Evolutionary conservation across 2,888 invertebrate species (phyloP).

Genomic region (Philopedon plagiatum): DNA sequence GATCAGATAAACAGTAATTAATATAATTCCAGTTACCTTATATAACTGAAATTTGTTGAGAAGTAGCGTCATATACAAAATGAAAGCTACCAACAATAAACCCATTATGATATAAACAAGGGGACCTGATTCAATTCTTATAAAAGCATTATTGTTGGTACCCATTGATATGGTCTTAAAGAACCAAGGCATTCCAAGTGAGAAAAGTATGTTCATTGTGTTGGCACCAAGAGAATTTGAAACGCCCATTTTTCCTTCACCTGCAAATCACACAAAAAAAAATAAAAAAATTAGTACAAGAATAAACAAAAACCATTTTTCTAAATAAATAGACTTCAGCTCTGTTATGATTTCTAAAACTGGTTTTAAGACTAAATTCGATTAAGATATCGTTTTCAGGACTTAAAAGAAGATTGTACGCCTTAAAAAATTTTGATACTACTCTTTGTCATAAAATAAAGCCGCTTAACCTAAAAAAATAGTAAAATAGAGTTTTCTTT

Average conservation of each 20-base stretch:
- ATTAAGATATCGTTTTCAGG: too few species aligned
- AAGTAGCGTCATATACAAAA: constrained; percentile 78
- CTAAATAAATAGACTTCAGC: too few species aligned
- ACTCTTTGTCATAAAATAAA: too few species aligned
- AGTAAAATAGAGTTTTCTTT: too few species aligned
- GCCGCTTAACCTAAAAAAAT: too few species aligned
- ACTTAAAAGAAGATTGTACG: too few species aligned
- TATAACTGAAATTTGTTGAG: constrained; percentile 81
- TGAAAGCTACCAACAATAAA: constrained; percentile 80
- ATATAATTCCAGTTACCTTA: constrained; percentile 77
- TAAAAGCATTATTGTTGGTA: constrained; percentile 67
- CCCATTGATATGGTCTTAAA: constrained; percentile 77
- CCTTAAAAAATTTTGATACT: too few species aligned
- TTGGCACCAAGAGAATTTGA: constrained; percentile 91
- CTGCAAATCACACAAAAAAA: too few species aligned
- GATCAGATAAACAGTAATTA: constrained; percentile 77
- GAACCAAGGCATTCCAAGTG: constrained; percentile 89
- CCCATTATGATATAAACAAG: constrained; percentile 87
- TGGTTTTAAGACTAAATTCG: too few species aligned
- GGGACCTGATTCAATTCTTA: constrained; percentile 83
- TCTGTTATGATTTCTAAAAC: too few species aligned
- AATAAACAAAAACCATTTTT: too few species aligned
- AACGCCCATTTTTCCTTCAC: constrained; percentile 88
- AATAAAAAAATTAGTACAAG: too few species aligned
- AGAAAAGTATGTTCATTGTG: constrained; percentile 86